Base-by-base conservation (phyloP, 1,140 invertebrate species). In the Rhizoglyphus robini region DNA sequence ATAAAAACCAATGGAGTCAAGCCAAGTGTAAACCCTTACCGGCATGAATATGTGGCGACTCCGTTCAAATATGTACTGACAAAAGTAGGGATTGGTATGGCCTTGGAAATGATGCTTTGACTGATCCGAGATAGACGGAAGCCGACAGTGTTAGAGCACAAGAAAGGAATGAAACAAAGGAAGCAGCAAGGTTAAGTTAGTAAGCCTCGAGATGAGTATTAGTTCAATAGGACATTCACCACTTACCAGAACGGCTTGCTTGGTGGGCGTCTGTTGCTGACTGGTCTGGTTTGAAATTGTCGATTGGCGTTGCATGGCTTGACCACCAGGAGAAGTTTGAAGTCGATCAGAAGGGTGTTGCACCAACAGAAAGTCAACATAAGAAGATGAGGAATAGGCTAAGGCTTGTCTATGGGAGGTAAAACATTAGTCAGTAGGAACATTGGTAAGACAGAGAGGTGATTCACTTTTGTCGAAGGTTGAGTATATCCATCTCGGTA, bases 401-500 rank as follows among this genome's bases (percentile, higher is more conserved):
- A 31, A 81, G 80, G 71, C 88, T 82, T 48, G 84, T 81, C 65
- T 80, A 76, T 69, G 81, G 82, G 71, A 18, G 72, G 71, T 57
- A 27, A 31, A 59, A 47, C 31, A 63, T 34, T 68, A 47, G 64
- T 62, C 2, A 32, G 20, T 58, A 69, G 20, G 59, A 54, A 64
- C 36, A 25, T 20, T 64, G 25, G 11, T 31, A 29, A 57, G 8
- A 64, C n/a, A 30, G 25, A 30, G 4, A 41, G 4, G 15, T 23
- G 4, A 31, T 51, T 62, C 67, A 88, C 79, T 87, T 89, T 72
- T 83, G 85, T 46, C 27, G 15, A 30, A 93, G 73, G 46, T 86
- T 88, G 69, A 96, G 82, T 68, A 96, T 85, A 77, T 96, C 95
- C 73, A 92, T 87, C 78, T 97, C 92, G 76, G 89, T 93, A 77